Conservation (phyloP, 2,113 vertebrate species). For the Holacanthus passer region DNA sequence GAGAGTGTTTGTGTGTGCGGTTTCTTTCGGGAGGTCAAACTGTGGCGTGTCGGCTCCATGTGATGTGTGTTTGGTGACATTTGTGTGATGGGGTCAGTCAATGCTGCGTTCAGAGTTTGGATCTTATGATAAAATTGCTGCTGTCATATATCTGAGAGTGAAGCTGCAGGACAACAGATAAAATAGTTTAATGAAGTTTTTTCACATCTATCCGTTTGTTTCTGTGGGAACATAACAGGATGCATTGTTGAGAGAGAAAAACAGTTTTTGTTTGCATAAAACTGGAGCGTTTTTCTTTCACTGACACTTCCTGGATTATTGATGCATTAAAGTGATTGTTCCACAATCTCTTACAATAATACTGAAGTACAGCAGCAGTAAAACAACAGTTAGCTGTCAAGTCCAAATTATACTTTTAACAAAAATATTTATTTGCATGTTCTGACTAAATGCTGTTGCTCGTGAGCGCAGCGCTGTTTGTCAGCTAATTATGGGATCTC, state of each 20-base stretch:
- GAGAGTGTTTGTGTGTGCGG: not conserved
- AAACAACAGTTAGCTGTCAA: slow-evolving; percentile 18
- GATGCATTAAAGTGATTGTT: slow-evolving; percentile 41
- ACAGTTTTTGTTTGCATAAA: slow-evolving; percentile 8
- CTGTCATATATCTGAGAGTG: not conserved
- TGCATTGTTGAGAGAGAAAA: not conserved
- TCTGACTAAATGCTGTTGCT: not conserved
- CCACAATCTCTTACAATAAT: slow-evolving; percentile 15
- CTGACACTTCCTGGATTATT: slow-evolving; percentile 27
- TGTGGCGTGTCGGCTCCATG: slow-evolving; percentile 17
- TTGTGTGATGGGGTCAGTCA: slow-evolving; percentile 36
- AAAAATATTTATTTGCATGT: not conserved
- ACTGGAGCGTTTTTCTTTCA: slow-evolving; percentile 15
- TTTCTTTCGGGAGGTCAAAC: slow-evolving; percentile 60
- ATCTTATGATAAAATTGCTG: not conserved
- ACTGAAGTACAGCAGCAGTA: not conserved
- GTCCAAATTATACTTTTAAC: not conserved
- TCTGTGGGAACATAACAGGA: not conserved
- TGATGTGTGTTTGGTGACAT: slow-evolving; percentile 39
- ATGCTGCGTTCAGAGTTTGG: not conserved
- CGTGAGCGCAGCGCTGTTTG: not conserved
- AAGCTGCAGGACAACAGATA: not conserved
- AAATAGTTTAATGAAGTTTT: too few relatives aligned
- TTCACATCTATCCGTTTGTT: not conserved
- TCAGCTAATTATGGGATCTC: not conserved